Evolutionary conservation across 2,797 vertebrate species (phyloP).

Genomic region (Sebastes kiyomatsui): DNA sequence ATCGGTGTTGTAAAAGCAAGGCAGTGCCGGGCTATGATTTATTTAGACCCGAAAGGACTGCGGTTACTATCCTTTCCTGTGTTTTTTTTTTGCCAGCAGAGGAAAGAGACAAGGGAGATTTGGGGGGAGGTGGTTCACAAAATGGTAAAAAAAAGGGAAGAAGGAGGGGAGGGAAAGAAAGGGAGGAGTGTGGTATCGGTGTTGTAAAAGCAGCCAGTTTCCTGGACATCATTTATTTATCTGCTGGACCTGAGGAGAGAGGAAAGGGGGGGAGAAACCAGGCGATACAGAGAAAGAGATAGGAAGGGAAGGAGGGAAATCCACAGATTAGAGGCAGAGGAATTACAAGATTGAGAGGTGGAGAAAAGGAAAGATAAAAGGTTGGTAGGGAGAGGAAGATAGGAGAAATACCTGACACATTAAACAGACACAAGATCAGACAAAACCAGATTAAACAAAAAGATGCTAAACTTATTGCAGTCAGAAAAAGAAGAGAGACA

Average conservation of each 20-base stretch:
- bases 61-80: conserved; percentile 48
- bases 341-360: background rate
- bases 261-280: background rate
- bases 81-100: conserved; percentile 23
- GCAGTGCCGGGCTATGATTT: conserved; percentile 69
- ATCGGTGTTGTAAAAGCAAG: conserved; percentile 65
- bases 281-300: conserved; percentile 2
- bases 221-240: conserved; percentile 75
- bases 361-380: background rate
- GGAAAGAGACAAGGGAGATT: conserved; percentile 36
- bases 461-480: background rate
- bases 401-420: background rate
- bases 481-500: background rate
- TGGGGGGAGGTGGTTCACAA: conserved; percentile 28
- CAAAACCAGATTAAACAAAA: background rate
- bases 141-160: conserved; percentile 35
- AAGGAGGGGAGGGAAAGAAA: conserved; percentile 21
- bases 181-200: conserved; percentile 38
- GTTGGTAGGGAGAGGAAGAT: background rate
- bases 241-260: conserved; percentile 48
- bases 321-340: conserved; percentile 6
- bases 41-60: conserved; percentile 69
- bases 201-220: conserved; percentile 69
- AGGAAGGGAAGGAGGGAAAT: conserved; percentile 14
- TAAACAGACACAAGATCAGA: conserved; percentile 9